Evolutionary conservation across 1,140 invertebrate genomes (phyloP).

Genomic region (Cotesia chilonis): DNA sequence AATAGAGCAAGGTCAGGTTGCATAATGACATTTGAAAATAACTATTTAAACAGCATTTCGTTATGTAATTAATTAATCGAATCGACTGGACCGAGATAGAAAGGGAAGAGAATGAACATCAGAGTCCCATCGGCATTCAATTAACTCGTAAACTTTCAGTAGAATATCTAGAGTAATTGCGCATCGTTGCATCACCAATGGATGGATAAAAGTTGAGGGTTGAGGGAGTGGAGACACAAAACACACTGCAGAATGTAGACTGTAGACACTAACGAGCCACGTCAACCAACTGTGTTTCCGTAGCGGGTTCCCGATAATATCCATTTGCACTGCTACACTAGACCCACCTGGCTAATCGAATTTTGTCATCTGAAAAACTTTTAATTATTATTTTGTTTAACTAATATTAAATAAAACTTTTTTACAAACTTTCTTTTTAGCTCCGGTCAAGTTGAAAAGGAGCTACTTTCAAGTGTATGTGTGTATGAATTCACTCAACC

Average conservation of each 20-base stretch:
- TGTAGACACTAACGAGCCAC: not conserved
- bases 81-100: not conserved
- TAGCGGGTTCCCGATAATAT: not conserved
- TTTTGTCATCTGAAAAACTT: conserved; percentile 2
- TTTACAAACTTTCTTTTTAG: too few relatives aligned
- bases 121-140: conserved; percentile 17
- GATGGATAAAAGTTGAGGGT: conserved; percentile 7
- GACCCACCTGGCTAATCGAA: not conserved
- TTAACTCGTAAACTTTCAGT: conserved; percentile 22
- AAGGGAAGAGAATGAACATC: too few relatives aligned
- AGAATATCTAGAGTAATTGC: conserved; percentile 27
- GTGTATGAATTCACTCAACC: too few relatives aligned
- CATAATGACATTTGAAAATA: too few relatives aligned
- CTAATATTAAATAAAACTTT: not conserved
- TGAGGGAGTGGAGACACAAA: not conserved
- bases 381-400: not conserved
- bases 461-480: conserved; percentile 3
- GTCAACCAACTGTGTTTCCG: conserved; percentile 19
- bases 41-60: too few relatives aligned
- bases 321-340: conserved; percentile 6
- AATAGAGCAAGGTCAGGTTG: too few relatives aligned
- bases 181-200: conserved; percentile 5
- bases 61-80: conserved; percentile 8
- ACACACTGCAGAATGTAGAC: not conserved
- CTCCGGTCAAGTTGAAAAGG: not conserved